Evolutionary conservation across 2,113 vertebrate species (phyloP).

Genomic region (Gobio gobio): DNA sequence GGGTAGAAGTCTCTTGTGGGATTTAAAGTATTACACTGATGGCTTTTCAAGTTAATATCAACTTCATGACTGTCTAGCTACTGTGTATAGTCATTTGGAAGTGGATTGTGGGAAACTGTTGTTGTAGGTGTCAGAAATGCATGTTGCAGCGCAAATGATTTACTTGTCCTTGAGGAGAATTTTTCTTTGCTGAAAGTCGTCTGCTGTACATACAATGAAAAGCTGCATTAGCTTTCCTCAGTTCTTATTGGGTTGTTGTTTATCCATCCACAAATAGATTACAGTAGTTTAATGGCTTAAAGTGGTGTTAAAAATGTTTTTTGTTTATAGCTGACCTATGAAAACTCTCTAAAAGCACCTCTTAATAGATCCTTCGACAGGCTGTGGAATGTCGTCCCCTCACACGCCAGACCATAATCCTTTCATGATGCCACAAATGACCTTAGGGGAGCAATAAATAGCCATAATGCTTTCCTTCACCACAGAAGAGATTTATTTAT

Average conservation of each 20-base stretch:
- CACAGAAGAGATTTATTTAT: conserved; percentile 20
- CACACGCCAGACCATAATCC: conserved; percentile 33
- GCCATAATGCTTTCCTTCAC: conserved; percentile 19
- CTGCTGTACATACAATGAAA: background rate
- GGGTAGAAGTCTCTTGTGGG: background rate
- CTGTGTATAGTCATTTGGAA: background rate
- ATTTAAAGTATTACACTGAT: background rate
- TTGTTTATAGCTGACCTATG: conserved; percentile 33
- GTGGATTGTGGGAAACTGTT: background rate
- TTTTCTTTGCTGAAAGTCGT: background rate
- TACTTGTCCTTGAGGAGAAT: background rate
- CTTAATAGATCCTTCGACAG: conserved; percentile 11
- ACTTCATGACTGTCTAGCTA: background rate
- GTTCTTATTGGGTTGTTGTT: background rate
- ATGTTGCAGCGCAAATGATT: background rate
- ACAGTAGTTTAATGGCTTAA: conserved; percentile 26
- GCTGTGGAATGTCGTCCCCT: conserved; percentile 13
- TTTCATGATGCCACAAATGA: conserved; percentile 35
- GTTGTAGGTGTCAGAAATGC: background rate
- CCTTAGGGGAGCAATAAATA: conserved; percentile 49
- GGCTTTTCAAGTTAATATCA: background rate
- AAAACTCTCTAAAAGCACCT: background rate
- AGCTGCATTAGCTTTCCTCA: background rate
- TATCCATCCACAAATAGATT: conserved; percentile 26
- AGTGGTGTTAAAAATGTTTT: background rate